Percentiles rank a stretch among this genome's conserved stretches.
phyloP scores from a whole-genome alignment of 2,797 vertebrate species.

The Sebastes minor region DNA sequence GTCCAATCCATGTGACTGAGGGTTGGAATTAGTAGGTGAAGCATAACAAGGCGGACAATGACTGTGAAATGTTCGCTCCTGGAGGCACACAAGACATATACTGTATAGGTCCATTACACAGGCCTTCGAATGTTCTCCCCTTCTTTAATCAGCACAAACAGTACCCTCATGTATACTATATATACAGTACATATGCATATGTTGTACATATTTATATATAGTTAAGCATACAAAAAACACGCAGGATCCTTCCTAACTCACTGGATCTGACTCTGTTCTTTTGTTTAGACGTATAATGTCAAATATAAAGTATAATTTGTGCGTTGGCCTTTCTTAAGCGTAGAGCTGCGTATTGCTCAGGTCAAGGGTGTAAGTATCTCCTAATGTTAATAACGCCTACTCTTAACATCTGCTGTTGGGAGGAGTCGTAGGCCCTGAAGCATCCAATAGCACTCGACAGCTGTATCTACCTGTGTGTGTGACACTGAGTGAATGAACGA shows the following conservation, averaged over 20 bases:
- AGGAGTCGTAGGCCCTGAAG: slow-evolving; percentile 37
- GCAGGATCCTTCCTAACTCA: not conserved
- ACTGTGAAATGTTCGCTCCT: slow-evolving; percentile 66
- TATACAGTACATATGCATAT: slow-evolving; percentile 13
- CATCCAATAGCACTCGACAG: slow-evolving; percentile 27
- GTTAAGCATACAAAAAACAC: not conserved
- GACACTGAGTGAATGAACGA: not conserved
- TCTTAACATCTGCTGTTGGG: slow-evolving; percentile 32
- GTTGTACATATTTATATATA: slow-evolving; percentile 36
- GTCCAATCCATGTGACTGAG: slow-evolving; percentile 53
- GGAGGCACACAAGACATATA: slow-evolving; percentile 67
- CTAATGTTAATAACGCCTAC: slow-evolving; percentile 25
- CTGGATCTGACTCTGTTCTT: not conserved
- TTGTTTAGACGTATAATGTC: slow-evolving; percentile 15
- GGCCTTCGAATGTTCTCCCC: slow-evolving; percentile 14
- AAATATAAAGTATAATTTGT: slow-evolving; percentile 2
- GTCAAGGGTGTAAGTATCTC: slow-evolving; percentile 48
- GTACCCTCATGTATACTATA: slow-evolving; percentile 11
- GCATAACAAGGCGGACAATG: slow-evolving; percentile 65
- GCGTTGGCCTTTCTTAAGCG: not conserved
- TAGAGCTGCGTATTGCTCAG: slow-evolving; percentile 18
- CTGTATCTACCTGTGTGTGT: slow-evolving; percentile 22
- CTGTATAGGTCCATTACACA: slow-evolving; percentile 64
- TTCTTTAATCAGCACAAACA: slow-evolving; percentile 38
- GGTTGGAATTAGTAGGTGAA: slow-evolving; percentile 68